Evolutionary conservation across 2,797 vertebrate species (phyloP).

Genomic region (Microhierax caerulescens): DNA sequence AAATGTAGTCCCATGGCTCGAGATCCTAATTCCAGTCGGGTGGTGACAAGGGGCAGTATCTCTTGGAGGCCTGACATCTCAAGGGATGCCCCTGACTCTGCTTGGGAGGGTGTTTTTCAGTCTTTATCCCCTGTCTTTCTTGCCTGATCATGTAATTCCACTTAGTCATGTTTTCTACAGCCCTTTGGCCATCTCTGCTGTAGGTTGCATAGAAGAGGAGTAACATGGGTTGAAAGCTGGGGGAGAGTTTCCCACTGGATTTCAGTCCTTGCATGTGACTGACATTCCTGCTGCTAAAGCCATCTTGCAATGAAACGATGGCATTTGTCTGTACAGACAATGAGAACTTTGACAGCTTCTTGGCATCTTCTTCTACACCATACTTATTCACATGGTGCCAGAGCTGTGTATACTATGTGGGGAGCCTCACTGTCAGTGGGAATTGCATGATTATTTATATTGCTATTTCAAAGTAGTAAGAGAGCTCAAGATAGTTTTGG

Average conservation of each 20-base stretch:
- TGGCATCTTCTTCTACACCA: background rate
- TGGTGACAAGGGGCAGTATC: background rate
- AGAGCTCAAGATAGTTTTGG: background rate
- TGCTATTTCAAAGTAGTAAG: background rate
- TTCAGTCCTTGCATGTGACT: background rate
- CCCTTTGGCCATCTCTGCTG: background rate
- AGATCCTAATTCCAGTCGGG: background rate
- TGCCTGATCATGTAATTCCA: background rate
- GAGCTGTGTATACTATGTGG: background rate
- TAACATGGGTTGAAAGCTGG: background rate
- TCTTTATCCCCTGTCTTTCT: background rate
- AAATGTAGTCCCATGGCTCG: background rate
- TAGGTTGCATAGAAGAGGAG: background rate
- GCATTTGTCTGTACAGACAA: conserved; percentile 23
- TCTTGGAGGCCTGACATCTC: background rate
- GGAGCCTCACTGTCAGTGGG: background rate
- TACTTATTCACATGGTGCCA: conserved; percentile 9
- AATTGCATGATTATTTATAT: conserved; percentile 5
- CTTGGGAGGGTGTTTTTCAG: background rate
- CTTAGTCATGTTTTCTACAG: background rate
- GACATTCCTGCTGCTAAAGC: background rate
- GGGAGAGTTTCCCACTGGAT: background rate
- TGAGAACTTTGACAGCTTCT: conserved; percentile 34
- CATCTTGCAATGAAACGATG: conserved; percentile 4
- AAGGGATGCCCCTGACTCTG: background rate